A percentile compares a stretch with the other conserved stretches of the same genome.
phyloP scores from a whole-genome alignment of 2,888 invertebrate genomes.

The Eutolmus rufibarbis region DNA sequence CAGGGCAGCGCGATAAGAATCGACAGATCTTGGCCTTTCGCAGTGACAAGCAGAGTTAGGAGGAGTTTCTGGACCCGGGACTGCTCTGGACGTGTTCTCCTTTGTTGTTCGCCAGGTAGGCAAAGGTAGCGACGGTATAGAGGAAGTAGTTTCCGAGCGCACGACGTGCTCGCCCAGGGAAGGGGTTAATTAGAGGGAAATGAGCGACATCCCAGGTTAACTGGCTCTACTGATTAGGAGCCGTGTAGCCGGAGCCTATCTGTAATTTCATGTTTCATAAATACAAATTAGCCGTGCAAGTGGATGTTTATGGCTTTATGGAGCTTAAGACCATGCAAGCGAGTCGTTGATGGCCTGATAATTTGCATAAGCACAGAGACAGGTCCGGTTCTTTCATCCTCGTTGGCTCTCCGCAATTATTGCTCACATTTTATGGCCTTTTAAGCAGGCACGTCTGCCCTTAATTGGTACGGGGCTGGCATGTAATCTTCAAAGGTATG shows the following conservation, averaged over 20 bases:
- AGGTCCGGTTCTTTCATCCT: not conserved
- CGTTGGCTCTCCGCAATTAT: not conserved
- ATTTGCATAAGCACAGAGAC: not conserved
- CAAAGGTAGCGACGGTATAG: not conserved
- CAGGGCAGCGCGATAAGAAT: constrained; percentile 4
- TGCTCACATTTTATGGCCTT: not conserved
- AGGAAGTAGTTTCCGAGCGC: not conserved
- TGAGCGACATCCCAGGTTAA: not conserved
- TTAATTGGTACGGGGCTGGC: not conserved
- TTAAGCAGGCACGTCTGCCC: not conserved
- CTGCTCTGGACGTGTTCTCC: not conserved
- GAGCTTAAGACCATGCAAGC: not conserved
- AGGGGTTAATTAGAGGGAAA: constrained; percentile 14
- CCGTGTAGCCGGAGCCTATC: not conserved
- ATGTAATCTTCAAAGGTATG: not conserved
- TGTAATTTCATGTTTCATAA: constrained; percentile 12
- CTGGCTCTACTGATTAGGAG: not conserved
- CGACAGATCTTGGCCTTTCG: constrained; percentile 12
- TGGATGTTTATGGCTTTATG: not conserved
- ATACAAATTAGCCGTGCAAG: constrained; percentile 11
- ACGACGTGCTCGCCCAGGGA: not conserved
- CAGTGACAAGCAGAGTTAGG: not conserved
- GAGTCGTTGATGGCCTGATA: not conserved
- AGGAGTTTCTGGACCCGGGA: not conserved
- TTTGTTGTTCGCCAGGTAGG: not conserved